Conservation (phyloP, 2,888 invertebrate genomes). For the Microctonus hyperodae region DNA sequence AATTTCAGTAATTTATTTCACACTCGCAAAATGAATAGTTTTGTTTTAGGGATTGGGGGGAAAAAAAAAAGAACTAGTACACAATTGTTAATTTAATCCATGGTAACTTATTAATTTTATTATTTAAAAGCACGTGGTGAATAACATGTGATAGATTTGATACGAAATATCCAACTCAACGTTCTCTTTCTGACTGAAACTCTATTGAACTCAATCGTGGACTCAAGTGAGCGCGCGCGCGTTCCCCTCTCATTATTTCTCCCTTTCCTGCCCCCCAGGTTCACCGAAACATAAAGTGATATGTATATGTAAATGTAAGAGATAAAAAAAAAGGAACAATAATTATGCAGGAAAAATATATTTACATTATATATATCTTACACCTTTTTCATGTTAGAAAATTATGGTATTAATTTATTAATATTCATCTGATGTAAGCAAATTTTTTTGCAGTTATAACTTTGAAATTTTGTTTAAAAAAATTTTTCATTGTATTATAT, state of each 20-base stretch:
- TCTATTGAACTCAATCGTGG: constrained; percentile 27
- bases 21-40: too few species aligned
- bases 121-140: constrained; percentile 36
- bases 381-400: too few species aligned
- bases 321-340: background rate
- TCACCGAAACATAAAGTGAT: background rate
- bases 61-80: too few species aligned
- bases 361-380: too few species aligned
- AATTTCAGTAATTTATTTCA: background rate
- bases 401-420: too few species aligned
- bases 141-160: constrained; percentile 34
- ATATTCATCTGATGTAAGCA: too few species aligned
- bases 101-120: background rate
- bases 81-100: background rate
- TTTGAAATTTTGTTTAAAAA: too few species aligned
- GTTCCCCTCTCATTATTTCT: constrained; percentile 17
- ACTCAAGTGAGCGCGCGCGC: constrained; percentile 24
- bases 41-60: too few species aligned
- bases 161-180: constrained; percentile 53
- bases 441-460: too few species aligned
- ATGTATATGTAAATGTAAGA: background rate
- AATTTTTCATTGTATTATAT: too few species aligned
- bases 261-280: constrained; percentile 20
- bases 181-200: constrained; percentile 54
- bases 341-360: too few species aligned